Evolutionary conservation across 2,888 invertebrate species (phyloP), one percentile per base, ranked within the genome.

Genomic region (Luffia ferchaultella): DNA sequence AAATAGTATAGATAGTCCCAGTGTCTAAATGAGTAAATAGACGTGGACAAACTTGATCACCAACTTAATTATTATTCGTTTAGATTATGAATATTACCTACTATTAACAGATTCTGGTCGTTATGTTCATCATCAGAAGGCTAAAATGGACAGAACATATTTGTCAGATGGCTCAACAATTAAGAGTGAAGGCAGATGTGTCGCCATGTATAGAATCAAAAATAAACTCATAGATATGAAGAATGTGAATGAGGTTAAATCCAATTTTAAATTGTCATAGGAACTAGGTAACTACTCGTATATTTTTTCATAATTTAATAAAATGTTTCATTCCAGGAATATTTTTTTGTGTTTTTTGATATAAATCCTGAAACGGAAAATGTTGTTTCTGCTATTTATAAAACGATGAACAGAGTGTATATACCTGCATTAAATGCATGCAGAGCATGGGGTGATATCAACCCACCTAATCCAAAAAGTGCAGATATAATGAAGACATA

Each of bases 121-220:
- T 50, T 86, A 78, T 67, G 70, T 80, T 50, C 75, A 79, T 2
- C 72, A 77, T 57, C 82, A 79, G 55, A 80, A 68, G 60, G 68
- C 70, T 7, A 67, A 58, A 49, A 76, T 88, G 57, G 82, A 85
- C 55, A 84, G 90, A 49, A 76, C 87, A 1, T 87, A 90, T 53
- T 75, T 93, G 48, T 88, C 90, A 0, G 87, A 88, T 65, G 90
- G 89, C 17, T 68, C 74, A 18, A 72, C 76, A 18, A 77, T 87
- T 56, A 69, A 82, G 50, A 79, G 91, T 18, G 76, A 75, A 51
- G 92, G 90, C 2, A 82, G 76, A 60, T 90, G 89, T 67, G 80
- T 93, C n/a, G 88, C 89, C 40, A 88, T 90, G 58, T 90, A 91
- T 64, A 87, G 92, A 57, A 83, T 87, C 16, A 86, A 79, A 56